Evolutionary conservation across 2,797 vertebrate species (phyloP).

Genomic region (Alectoris magna): DNA sequence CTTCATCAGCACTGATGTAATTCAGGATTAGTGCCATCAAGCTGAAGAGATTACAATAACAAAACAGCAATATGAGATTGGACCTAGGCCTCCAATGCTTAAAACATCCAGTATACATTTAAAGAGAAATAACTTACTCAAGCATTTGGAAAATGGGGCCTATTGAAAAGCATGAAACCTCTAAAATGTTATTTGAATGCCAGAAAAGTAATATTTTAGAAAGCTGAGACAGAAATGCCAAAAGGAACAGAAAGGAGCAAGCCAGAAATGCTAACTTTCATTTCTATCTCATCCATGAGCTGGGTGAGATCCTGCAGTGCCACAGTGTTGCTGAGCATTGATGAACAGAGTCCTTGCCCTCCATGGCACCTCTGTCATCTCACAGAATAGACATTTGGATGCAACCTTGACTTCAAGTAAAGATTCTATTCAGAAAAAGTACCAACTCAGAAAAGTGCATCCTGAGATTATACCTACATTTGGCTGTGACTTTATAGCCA

Average conservation of each 20-base stretch:
- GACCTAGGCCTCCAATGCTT: conserved; percentile 19
- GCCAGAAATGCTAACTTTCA: background rate
- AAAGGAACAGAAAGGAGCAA: conserved; percentile 2
- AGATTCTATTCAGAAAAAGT: background rate
- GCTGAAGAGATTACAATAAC: conserved; percentile 31
- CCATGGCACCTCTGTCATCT: background rate
- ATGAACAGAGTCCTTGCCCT: background rate
- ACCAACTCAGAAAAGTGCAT: background rate
- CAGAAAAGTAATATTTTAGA: conserved; percentile 37
- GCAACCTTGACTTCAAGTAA: background rate
- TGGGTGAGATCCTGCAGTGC: background rate
- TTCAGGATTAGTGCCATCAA: conserved; percentile 34
- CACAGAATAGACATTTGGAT: background rate
- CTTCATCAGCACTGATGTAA: conserved; percentile 35
- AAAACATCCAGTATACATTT: conserved; percentile 29
- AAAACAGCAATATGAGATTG: conserved; percentile 40
- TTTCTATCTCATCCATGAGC: background rate
- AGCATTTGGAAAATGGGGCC: conserved; percentile 24
- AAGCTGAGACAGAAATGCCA: conserved; percentile 1
- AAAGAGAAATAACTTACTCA: conserved; percentile 30
- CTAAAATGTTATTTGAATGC: conserved; percentile 34
- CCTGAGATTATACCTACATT: conserved; percentile 79
- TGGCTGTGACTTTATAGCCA: conserved; percentile 86
- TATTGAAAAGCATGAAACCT: conserved; percentile 42
- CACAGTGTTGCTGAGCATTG: background rate